Conservation (phyloP, 2,888 invertebrate genomes). For the Acrobasis consociella region DNA sequence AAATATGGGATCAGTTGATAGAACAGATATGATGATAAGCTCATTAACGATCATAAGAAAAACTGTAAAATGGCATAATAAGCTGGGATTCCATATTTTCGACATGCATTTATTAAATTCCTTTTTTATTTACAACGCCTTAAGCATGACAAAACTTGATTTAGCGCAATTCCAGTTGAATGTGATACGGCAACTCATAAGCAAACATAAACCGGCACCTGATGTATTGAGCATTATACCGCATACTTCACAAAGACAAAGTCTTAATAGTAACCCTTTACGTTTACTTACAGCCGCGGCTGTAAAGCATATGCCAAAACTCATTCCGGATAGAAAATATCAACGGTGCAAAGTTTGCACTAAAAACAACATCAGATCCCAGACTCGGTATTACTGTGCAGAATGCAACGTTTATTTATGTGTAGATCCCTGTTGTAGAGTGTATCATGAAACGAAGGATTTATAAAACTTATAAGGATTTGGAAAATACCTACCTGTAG, state of each 20-base stretch:
- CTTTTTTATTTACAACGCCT: background rate
- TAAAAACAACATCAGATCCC: slow-evolving; percentile 18
- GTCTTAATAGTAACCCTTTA: slow-evolving; percentile 18
- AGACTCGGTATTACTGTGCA: slow-evolving; percentile 21
- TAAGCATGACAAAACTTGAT: background rate
- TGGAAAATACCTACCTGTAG: too few species aligned
- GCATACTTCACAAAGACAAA: slow-evolving; percentile 22
- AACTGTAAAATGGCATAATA: slow-evolving; percentile 32
- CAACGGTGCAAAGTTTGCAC: slow-evolving; percentile 21
- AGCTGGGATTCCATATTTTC: slow-evolving; percentile 29
- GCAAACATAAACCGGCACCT: slow-evolving; percentile 18
- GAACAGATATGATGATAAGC: slow-evolving; percentile 33
- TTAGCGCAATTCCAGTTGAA: background rate
- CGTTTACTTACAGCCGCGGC: slow-evolving; percentile 19
- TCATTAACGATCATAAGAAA: slow-evolving; percentile 32
- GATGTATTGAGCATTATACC: too few species aligned
- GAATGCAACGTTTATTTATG: slow-evolving; percentile 23
- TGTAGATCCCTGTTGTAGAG: slow-evolving; percentile 17
- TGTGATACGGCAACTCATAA: background rate
- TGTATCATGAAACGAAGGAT: too few species aligned
- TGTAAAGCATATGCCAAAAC: slow-evolving; percentile 22
- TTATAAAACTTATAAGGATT: too few species aligned
- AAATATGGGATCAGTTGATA: slow-evolving; percentile 33
- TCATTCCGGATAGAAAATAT: slow-evolving; percentile 21
- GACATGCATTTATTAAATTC: slow-evolving; percentile 8